Base-by-base conservation (phyloP, 53 echinoderm and acorn worm species). In the Luidia sarsii region DNA sequence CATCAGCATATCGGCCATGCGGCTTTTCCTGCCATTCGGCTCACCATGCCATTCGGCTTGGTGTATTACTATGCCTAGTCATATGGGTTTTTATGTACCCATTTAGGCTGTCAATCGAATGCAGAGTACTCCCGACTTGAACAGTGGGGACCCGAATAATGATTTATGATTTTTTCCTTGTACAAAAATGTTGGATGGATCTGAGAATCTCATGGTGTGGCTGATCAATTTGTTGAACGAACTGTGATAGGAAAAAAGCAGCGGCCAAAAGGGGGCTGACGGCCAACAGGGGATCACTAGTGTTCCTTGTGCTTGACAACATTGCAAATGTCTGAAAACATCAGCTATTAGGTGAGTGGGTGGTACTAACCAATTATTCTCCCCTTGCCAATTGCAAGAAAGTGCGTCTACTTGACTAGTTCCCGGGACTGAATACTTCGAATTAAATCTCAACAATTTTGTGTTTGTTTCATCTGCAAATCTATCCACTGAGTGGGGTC, bases 401-500 rank as follows among this genome's bases (percentile, higher is more conserved):
- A 80, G 65, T 4, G 80, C 53, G 24, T 80, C 65, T 3, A 65
- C 80, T 48, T 65, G 50, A 20, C 10, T 9, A 6, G 80, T 34
- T 19, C 65, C 65, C 32, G 64, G 50, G 65, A 37, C 19, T 27
- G 21, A 80, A 19, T 39, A 62, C 16, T 61, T 73, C 2, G 74
- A 73, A 50, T 70, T 70, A 23, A 72, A 75, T 16, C 1, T 20
- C 0, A 52, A 41, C 2, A 88, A 2, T 27, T 67, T 64, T 18
- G 83, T 23, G 41, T 87, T 81, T 18, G 9, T 15, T n/a, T 88
- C 49, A 41, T 75, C 69, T 22, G 89, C 83, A 83, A 89, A 89
- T 0, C 89, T 38, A 52, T 89, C 89, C 7, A 89, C 77, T 24
- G 89, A 50, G 64, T 83, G 84, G 29, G 84, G 89, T 7, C 89